A percentile compares a stretch with the other conserved stretches of the same genome.
Conservation (phyloP, 2,888 invertebrate genomes). For the Nasonovia ribisnigri region DNA sequence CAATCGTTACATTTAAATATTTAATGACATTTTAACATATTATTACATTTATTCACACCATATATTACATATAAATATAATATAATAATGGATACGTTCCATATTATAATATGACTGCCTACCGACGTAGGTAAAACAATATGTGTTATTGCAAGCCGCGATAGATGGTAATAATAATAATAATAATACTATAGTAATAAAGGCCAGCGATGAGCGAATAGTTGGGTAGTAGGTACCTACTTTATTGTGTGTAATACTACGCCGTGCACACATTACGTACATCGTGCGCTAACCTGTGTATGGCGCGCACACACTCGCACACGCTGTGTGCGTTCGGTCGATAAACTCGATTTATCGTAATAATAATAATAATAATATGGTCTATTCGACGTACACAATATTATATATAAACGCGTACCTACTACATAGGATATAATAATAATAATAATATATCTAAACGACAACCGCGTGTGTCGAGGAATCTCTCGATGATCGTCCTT, state of each 20-base stretch:
- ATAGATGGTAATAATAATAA: neutral
- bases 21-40: no score
- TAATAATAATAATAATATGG: neutral
- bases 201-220: neutral
- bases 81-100: neutral
- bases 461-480: neutral
- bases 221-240: neutral
- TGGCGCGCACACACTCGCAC: neutral
- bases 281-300: neutral
- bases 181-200: neutral
- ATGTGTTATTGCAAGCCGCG: neutral
- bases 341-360: constrained; percentile 42
- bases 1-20: neutral
- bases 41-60: neutral
- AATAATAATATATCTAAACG: neutral
- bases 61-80: neutral
- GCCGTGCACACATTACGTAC: neutral
- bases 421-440: neutral
- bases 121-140: neutral
- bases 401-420: neutral
- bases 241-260: constrained; percentile 5
- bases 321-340: constrained; percentile 14
- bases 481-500: neutral
- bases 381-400: neutral
- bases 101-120: no score